A percentile compares a stretch with the other conserved stretches of the same genome.
phyloP scores from a whole-genome alignment of 2,113 vertebrate genomes.

The Poecile atricapillus region DNA sequence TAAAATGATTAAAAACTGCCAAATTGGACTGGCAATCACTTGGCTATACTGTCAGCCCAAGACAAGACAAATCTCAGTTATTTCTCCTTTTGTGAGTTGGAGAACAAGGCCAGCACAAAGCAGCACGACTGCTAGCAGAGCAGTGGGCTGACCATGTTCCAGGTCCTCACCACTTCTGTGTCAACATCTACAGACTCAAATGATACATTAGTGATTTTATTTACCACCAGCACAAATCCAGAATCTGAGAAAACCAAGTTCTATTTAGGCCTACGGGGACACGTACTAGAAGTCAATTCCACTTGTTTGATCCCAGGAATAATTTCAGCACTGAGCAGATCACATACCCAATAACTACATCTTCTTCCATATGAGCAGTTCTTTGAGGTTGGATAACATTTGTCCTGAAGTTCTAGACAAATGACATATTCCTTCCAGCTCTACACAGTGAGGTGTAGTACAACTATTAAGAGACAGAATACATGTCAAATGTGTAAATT shows the following conservation, averaged over 20 bases:
- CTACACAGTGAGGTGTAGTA: neutral
- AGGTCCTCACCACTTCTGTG: neutral
- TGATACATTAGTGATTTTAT: neutral
- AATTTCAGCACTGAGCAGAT: conserved; percentile 4
- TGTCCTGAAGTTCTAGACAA: neutral
- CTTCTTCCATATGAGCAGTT: neutral
- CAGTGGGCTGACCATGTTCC: neutral
- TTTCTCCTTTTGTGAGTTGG: conserved; percentile 71
- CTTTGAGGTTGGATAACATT: neutral
- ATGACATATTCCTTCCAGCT: neutral
- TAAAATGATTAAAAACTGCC: conserved; percentile 99
- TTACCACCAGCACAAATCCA: conserved; percentile 19
- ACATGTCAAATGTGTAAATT: neutral
- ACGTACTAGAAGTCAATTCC: conserved; percentile 22
- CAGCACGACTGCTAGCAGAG: neutral
- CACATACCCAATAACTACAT: neutral
- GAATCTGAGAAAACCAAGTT: neutral
- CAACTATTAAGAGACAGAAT: neutral
- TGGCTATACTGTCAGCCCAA: conserved; percentile 76
- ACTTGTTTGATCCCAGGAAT: conserved; percentile 44
- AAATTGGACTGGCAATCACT: conserved; percentile 85
- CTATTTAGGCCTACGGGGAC: conserved; percentile 5
- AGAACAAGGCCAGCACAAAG: conserved; percentile 44
- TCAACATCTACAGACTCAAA: conserved; percentile 4
- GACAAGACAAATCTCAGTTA: conserved; percentile 82